Evolutionary conservation across 2,888 invertebrate species (phyloP).

Genomic region (Nomada flava): DNA sequence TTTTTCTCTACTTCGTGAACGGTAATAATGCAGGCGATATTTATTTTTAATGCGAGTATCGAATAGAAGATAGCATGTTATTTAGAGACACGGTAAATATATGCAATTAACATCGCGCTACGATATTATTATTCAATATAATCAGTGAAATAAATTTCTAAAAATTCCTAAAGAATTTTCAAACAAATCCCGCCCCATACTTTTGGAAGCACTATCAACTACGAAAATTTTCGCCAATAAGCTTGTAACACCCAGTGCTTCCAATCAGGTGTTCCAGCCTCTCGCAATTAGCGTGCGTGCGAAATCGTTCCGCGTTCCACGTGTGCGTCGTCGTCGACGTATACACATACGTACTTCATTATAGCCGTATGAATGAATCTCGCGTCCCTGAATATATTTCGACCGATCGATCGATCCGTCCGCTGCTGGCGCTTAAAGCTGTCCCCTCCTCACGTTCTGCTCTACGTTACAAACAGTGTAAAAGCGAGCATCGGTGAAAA

Average conservation of each 20-base stretch:
- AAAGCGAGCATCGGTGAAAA: constrained; percentile 4
- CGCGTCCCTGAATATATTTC: constrained; percentile 69
- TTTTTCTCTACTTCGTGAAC: too few relatives aligned
- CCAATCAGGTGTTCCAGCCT: constrained; percentile 44
- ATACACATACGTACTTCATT: constrained; percentile 57
- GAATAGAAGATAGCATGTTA: too few relatives aligned
- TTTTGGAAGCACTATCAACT: background rate
- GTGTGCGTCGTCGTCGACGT: constrained; percentile 38
- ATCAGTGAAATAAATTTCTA: too few relatives aligned
- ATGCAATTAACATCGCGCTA: too few relatives aligned
- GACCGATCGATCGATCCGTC: constrained; percentile 68
- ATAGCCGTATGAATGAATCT: constrained; percentile 73
- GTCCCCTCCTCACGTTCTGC: background rate
- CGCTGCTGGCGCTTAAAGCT: constrained; percentile 36
- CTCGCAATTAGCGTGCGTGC: constrained; percentile 13
- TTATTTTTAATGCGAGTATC: too few relatives aligned
- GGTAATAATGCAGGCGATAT: too few relatives aligned
- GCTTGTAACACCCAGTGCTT: constrained; percentile 5
- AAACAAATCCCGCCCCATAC: background rate
- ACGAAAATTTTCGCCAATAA: background rate
- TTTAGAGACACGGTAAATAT: too few relatives aligned
- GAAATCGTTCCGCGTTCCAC: constrained; percentile 38
- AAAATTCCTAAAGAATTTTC: too few relatives aligned
- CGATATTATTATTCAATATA: too few relatives aligned
- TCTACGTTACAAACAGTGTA: constrained; percentile 20